These are phyloP conservation scores for Rhipidura dahli DNA, from an alignment of 2,113 vertebrate species.

Conservation along the genomic window DNA sequence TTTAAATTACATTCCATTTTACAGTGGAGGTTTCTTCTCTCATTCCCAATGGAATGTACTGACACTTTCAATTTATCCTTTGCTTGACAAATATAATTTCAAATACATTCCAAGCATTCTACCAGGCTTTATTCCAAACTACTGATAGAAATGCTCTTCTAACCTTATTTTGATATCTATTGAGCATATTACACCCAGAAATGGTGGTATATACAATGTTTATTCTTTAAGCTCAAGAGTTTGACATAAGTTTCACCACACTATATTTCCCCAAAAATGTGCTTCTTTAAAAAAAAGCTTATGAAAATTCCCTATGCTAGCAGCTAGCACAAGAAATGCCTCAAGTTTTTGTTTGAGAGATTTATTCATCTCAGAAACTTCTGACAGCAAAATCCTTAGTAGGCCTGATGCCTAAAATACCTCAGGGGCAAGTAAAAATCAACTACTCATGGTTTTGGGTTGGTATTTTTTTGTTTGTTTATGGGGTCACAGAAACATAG, in stretches of 20 bases:
- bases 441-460: background rate
- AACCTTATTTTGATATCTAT: background rate
- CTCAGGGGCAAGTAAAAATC: background rate
- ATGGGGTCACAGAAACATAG: background rate
- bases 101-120: background rate
- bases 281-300: background rate
- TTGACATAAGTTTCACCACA: background rate
- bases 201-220: background rate
- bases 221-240: background rate
- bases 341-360: background rate
- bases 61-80: background rate
- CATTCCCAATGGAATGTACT: background rate
- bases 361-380: background rate
- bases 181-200: background rate
- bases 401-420: background rate
- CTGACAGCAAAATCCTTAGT: background rate
- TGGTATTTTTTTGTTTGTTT: background rate
- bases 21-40: background rate
- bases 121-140: background rate
- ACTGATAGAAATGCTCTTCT: background rate
- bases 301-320: background rate
- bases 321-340: background rate
- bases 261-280: background rate
- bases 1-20: background rate
- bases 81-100: background rate